Conservation (phyloP, 2,113 vertebrate species). For the Prinia subflava region DNA sequence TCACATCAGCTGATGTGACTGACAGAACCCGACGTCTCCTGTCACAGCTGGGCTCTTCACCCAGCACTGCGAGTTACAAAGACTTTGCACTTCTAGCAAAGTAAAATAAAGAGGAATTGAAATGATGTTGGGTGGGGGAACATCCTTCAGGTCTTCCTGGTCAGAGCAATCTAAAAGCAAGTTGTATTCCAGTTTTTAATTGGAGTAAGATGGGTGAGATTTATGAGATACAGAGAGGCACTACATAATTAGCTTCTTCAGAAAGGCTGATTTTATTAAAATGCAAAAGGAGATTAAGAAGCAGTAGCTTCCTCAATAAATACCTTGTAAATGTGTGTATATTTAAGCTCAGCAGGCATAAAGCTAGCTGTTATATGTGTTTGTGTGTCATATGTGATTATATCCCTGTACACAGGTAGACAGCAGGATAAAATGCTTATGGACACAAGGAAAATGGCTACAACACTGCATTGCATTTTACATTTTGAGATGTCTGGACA, state of each 20-base stretch:
- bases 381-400: neutral
- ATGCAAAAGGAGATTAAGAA: neutral
- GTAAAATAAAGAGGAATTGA: conserved; percentile 34
- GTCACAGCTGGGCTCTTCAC: conserved; percentile 39
- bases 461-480: neutral
- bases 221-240: neutral
- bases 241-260: neutral
- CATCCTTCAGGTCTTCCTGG: conserved; percentile 6
- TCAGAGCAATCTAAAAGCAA: neutral
- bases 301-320: neutral
- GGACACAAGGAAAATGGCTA: neutral
- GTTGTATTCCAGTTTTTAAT: neutral
- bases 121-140: neutral
- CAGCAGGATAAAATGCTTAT: neutral
- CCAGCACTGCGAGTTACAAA: conserved; percentile 12
- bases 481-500: neutral
- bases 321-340: neutral
- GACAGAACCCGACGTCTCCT: conserved; percentile 55
- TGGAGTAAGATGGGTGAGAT: neutral
- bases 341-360: neutral
- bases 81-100: neutral
- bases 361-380: neutral
- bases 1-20: conserved; percentile 63
- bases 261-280: neutral
- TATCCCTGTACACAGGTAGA: neutral